Evolutionary conservation across 1,140 invertebrate species (phyloP), one percentile per base, ranked within the genome.

Genomic region (Hyles euphorbiae): DNA sequence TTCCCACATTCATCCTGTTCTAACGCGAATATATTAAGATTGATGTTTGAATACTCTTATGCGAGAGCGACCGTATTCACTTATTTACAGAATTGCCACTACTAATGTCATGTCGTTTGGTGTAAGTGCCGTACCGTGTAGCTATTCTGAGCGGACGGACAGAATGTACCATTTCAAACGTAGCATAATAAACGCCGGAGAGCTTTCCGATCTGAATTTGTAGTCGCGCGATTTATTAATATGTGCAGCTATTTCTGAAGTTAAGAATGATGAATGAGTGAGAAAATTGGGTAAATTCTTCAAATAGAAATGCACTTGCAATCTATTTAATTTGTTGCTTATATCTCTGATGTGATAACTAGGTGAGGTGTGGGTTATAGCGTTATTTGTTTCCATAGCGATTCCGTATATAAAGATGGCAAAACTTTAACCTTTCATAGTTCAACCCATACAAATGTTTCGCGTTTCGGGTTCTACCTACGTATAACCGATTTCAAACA

Each of bases 51-150:
- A 53, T 12, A 43, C 34, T 53, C 22, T 56, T 56, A 47, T 32
- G 44, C 9, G 32, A 8, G 12, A 34, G 12, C 54, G 22, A 34
- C 43, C 32, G 34, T 47, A 33, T 34, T 10, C 11, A n/a, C 34
- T 52, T 61, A 66, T 46, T 61, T 61, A 61, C 40, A 61, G 49
- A 49, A 53, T 51, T 61, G 53, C 48, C 36, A 45, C 59, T 50
- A 45, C 54, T 56, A 56, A 47, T 34, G 45, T 56, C 34, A 48
- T 59, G 44, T 56, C 48, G 51, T 61, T 61, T 47, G 54, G 48
- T 52, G 34, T 56, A 56, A 61, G 54, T 61, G 54, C 54, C 50
- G 54, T 61, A 56, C 49, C 60, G 54, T 56, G 60, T 62, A 57
- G 44, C 43, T 47, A 47, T 46, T 53, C 32, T 47, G 44, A 56